A percentile compares a stretch with the other conserved stretches of the same genome.
phyloP scores from a whole-genome alignment of 2,113 vertebrate genomes.

The Crotalus tigris region DNA sequence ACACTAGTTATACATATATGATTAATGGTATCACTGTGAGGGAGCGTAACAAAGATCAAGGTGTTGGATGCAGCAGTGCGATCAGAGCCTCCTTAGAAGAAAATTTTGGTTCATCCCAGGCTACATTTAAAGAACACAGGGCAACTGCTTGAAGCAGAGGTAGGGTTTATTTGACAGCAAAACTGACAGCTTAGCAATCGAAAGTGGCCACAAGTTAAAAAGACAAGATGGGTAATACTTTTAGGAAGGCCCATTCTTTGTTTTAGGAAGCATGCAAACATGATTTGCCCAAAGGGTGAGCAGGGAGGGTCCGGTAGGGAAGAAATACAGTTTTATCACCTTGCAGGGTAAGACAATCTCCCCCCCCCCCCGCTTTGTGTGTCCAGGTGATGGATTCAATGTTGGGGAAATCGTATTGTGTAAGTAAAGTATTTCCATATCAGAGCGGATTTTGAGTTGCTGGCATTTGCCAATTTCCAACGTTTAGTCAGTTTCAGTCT shows the following conservation, averaged over 20 bases:
- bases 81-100: background rate
- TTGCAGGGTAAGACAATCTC: background rate
- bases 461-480: too few relatives aligned
- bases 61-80: background rate
- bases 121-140: background rate
- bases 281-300: background rate
- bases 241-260: background rate
- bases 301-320: background rate
- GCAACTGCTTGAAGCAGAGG: background rate
- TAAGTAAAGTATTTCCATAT: too few relatives aligned
- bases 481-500: too few relatives aligned
- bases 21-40: background rate
- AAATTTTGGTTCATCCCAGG: background rate
- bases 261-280: background rate
- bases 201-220: background rate
- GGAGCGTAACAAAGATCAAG: background rate
- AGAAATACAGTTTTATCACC: background rate
- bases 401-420: background rate
- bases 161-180: background rate
- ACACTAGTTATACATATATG: background rate
- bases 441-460: too few relatives aligned
- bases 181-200: background rate
- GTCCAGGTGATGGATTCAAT: background rate
- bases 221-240: background rate
- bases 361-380: background rate